Evolutionary conservation across 2,888 invertebrate species (phyloP), one percentile per base, ranked within the genome.

Genomic region (Odontothrips loti): DNA sequence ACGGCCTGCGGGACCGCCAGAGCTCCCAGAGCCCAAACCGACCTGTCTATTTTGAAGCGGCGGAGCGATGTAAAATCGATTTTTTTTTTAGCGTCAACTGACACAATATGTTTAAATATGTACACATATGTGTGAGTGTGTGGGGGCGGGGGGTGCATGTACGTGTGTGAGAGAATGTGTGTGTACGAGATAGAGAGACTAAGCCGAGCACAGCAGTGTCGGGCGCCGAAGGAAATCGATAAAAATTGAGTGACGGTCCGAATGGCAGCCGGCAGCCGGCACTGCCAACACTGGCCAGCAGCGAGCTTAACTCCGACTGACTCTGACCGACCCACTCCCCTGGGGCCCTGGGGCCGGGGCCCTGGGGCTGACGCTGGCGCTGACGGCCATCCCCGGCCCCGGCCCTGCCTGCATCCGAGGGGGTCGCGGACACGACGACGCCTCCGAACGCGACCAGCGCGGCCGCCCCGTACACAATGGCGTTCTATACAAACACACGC

Each of bases 401-500:
- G n/a, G n/a, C n/a, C n/a, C n/a, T n/a, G n/a, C n/a, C n/a, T n/a
- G 34, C 34, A 6, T 43, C 34, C 34, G 34, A 43, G 6, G 3
- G 34, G 34, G 34, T 6, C 34, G 34, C 34, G 34, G 15, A 11
- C 58, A 58, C 51, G 51, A 51, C 15, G 6, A 3, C 58, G 15
- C 58, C 58, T 15, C 58, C 20, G 15, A 12, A 12, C 51, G 51
- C 51, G 10, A 11, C 10, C 48, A 9, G 10, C 48, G 80, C 81
- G 78, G 80, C 81, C 75, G 78, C 80, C 79, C 79, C 81, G 83
- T 80, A 82, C 84, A 84, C 84, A 84, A 84, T 84, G 82, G 83
- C 82, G 81, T 81, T 75, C 29, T 34, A 58, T 29, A 58, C 58
- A 58, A 58, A 58, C 58, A 58, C 58, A 58, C 58, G 58, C 58